Evolutionary conservation across 2,888 invertebrate species (phyloP), one percentile per base, ranked within the genome.

Genomic region (Chloroclystis v-ata): DNA sequence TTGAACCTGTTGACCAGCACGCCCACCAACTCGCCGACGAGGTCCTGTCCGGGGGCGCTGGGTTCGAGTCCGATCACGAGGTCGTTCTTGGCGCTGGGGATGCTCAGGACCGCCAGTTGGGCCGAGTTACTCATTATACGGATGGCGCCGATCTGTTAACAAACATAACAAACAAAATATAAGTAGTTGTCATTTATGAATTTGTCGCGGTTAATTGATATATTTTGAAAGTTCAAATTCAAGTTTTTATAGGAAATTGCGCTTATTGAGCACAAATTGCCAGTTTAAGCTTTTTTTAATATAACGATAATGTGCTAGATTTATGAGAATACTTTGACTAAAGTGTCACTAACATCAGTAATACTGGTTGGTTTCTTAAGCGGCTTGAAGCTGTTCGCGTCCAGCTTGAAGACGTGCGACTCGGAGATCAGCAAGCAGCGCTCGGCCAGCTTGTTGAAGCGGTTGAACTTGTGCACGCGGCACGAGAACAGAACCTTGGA

Each of bases 391-490:
- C 94, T 97, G 61, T 91, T 82, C 1, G 92, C 91, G 66, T 98
- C 97, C 61, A 98, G 85, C 74, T 98, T 98, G 83, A 94, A 97
- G 58, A 98, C 91, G 25, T 91, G 91, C 13, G 90, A 89, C 59
- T 97, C 97, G 0, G 97, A 97, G 53, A 98, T 86, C 24, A 97
- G 89, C 55, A 98, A 82, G n/a, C 95, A 96, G 45, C 98, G 90
- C 74, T 97, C 96, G 0, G 97, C 94, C 69, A 92, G 90, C 78
- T 95, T 95, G 82, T 93, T 93, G 82, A 89, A 91, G 14, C 89
- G 65, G 75, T 89, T 89, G 64, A 93, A 93, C 80, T 94, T 94
- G 66, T 91, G 90, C 13, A 93, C 87, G 56, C 89, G 89, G 43
- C 92, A 91, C 16, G 93, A 93, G 79, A 94, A 93, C 50, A 93